A percentile compares a stretch with the other conserved stretches of the same genome.
These are phyloP conservation scores for Watsonalla binaria DNA, from an alignment of 2,888 invertebrate species.

Conservation along the genomic window DNA sequence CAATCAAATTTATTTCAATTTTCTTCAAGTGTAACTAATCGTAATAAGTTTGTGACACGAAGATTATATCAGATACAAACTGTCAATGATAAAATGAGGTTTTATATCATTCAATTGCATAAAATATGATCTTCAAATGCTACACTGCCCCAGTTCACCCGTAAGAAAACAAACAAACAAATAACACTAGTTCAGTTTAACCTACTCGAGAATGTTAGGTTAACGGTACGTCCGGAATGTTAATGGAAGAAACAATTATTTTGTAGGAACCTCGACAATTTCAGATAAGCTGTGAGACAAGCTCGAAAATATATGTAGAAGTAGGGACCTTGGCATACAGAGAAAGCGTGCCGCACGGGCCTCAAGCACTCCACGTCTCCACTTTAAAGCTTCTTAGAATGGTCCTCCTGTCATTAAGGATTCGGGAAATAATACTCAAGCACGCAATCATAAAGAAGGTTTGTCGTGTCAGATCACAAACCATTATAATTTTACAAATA, in stretches of 20 bases:
- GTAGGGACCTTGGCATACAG: constrained; percentile 8
- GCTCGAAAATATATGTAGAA: constrained; percentile 25
- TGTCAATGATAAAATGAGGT: background rate
- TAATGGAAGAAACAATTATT: constrained; percentile 60
- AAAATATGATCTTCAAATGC: constrained; percentile 8
- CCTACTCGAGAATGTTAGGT: constrained; percentile 54
- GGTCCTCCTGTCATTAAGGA: background rate
- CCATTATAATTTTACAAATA: constrained; percentile 9
- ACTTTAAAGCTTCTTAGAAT: background rate
- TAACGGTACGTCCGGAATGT: constrained; percentile 50
- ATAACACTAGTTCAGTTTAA: constrained; percentile 32
- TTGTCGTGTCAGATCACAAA: constrained; percentile 21
- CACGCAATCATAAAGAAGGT: constrained; percentile 26
- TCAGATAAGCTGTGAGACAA: constrained; percentile 41
- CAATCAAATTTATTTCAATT: background rate
- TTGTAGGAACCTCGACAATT: constrained; percentile 34
- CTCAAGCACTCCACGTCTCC: background rate
- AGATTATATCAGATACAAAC: background rate
- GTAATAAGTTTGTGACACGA: background rate
- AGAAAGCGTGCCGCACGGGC: background rate
- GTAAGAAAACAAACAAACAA: constrained; percentile 27
- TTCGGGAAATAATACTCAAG: constrained; percentile 14
- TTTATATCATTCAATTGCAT: background rate
- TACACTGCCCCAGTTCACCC: constrained; percentile 18
- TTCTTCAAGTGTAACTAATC: background rate